A percentile compares a stretch with the other conserved stretches of the same genome.
These are phyloP conservation scores for Chloroceryle aenea DNA, from an alignment of 2,113 vertebrate species.

Conservation along the genomic window DNA sequence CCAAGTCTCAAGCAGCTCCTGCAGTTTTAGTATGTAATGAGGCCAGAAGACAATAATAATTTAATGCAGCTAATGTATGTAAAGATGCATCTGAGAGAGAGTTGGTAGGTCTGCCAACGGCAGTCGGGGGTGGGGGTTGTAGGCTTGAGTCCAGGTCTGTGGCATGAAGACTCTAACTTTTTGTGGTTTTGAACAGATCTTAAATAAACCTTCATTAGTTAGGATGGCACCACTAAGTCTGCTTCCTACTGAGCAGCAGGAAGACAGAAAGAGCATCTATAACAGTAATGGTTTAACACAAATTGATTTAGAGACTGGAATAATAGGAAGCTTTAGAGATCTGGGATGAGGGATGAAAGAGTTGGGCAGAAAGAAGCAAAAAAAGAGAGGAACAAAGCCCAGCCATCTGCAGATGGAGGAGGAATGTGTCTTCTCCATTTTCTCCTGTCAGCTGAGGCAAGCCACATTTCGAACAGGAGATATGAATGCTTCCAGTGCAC, in stretches of 20 bases:
- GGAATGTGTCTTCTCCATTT: background rate
- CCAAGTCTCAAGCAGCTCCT: background rate
- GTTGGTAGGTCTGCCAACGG: background rate
- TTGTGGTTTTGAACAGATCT: background rate
- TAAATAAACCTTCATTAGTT: conserved; percentile 22
- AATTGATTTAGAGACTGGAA: conserved; percentile 36
- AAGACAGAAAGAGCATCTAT: conserved; percentile 19
- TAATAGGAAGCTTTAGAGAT: conserved; percentile 2
- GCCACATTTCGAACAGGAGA: background rate
- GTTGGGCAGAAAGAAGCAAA: background rate
- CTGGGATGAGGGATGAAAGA: conserved; percentile 12
- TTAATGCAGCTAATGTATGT: background rate
- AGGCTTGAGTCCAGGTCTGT: background rate
- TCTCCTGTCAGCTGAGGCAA: background rate
- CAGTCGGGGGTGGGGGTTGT: background rate
- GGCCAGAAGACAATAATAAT: background rate
- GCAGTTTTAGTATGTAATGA: background rate
- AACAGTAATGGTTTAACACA: conserved; percentile 37
- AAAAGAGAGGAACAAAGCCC: background rate
- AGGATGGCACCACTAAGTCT: conserved; percentile 19
- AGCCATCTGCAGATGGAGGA: background rate
- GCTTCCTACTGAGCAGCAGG: background rate
- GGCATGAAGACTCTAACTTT: background rate
- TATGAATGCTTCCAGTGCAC: background rate
- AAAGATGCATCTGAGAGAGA: background rate